Conservation (phyloP, 2,113 vertebrate genomes). For the Lepus europaeus region DNA sequence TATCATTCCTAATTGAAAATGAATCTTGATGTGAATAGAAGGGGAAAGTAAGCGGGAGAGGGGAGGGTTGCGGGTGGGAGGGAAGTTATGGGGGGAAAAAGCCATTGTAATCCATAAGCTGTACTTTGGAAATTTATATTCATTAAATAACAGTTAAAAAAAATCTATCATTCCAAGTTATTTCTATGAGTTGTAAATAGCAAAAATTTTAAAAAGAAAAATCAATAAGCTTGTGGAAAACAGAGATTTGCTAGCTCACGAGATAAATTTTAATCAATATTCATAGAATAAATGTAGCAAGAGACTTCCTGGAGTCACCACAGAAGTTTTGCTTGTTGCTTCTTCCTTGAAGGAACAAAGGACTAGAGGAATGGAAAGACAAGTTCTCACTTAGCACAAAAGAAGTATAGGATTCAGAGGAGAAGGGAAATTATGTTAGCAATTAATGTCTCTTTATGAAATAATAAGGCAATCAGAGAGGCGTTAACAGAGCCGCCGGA, state of each 20-base stretch:
- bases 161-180: constrained; percentile 1
- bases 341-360: neutral
- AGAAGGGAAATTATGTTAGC: constrained; percentile 59
- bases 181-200: neutral
- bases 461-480: constrained; percentile 65
- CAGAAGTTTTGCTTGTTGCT: neutral
- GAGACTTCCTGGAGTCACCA: neutral
- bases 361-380: neutral
- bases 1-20: neutral
- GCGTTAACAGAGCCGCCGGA: constrained; percentile 7
- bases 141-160: too few relatives aligned
- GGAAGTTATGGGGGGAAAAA: too few relatives aligned
- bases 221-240: neutral
- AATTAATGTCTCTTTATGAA: constrained; percentile 74
- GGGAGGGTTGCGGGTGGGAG: too few relatives aligned
- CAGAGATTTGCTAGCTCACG: neutral
- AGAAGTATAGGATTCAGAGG: constrained; percentile 53
- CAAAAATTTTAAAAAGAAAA: neutral
- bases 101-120: too few relatives aligned
- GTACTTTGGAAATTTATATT: too few relatives aligned
- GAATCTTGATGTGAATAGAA: too few relatives aligned
- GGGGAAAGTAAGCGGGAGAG: too few relatives aligned
- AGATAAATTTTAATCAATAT: constrained; percentile 11
- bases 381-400: constrained; percentile 63
- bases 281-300: neutral